A percentile compares a stretch with the other conserved stretches of the same genome.
These are phyloP conservation scores for Platerodrilus igneus DNA, from an alignment of 2,888 invertebrate species.

Conservation along the genomic window DNA sequence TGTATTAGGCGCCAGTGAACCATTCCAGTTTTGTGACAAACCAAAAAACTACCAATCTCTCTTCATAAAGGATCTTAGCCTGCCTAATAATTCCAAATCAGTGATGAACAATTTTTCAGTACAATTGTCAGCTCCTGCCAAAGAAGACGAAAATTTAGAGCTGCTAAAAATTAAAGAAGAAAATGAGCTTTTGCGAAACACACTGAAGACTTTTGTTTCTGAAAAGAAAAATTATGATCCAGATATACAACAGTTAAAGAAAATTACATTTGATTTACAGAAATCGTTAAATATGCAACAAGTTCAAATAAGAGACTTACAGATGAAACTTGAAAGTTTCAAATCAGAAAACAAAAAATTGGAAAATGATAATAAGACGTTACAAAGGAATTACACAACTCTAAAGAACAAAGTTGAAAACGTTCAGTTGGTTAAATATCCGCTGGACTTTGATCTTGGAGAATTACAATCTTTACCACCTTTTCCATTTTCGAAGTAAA, in stretches of 20 bases:
- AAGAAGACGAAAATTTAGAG: slow-evolving; percentile 21
- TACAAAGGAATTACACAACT: slow-evolving; percentile 32
- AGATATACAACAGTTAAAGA: slow-evolving; percentile 32
- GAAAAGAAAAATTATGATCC: slow-evolving; percentile 26
- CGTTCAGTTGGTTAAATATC: slow-evolving; percentile 3
- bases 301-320: slow-evolving; percentile 37
- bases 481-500: slow-evolving; percentile 24
- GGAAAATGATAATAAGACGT: slow-evolving; percentile 30
- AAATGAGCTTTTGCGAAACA: slow-evolving; percentile 31
- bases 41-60: slow-evolving; percentile 10
- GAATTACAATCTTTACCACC: slow-evolving; percentile 28
- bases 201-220: slow-evolving; percentile 12
- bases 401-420: slow-evolving; percentile 21
- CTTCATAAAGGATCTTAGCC: slow-evolving; percentile 1
- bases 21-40: slow-evolving; percentile 37
- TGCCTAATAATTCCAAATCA: slow-evolving; percentile 11
- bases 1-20: slow-evolving; percentile 41
- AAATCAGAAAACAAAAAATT: slow-evolving; percentile 33
- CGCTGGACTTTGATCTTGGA: slow-evolving; percentile 19
- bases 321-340: slow-evolving; percentile 32
- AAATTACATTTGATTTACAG: slow-evolving; percentile 30
- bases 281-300: slow-evolving; percentile 33
- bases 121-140: slow-evolving; percentile 10
- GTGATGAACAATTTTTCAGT: slow-evolving; percentile 11
- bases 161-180: slow-evolving; percentile 34